Base-by-base conservation (phyloP, 2,888 invertebrate genomes). In the Dyspetes luteomarginatus region DNA sequence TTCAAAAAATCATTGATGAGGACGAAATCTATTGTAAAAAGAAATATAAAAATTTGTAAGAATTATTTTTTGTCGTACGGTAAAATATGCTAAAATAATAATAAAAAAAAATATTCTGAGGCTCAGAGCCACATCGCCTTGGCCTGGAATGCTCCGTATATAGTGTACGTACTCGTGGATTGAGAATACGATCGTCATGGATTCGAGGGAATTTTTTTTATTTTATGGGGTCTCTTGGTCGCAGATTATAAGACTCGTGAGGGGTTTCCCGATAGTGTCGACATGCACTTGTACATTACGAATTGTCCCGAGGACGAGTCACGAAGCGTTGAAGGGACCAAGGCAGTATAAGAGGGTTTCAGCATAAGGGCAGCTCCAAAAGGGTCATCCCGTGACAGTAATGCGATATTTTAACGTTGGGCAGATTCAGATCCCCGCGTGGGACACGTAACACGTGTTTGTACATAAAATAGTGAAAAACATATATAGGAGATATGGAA, bases 361-460 rank as follows among this genome's bases (percentile, higher is more conserved):
- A 50, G 56, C 22, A 19, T 43, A 69, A 76, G 82, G 79, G 56
- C 55, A 65, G 62, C 56, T 81, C 78, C 82, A 83, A 84, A 86
- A 83, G 85, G 86, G 85, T 87, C 86, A 87, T 88, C 84, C 85
- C 84, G 80, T 87, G 84, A 86, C 87, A 82, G 87, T 86, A 88
- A 88, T 88, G 83, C 85, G 86, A 88, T 86, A 86, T 83, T 86
- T 85, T 83, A 85, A 80, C 82, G 82, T 82, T 87, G 82, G 78
- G 80, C 73, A 83, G 80, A 82, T 85, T 82, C 82, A 82, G 83
- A 87, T 86, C 84, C 83, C 83, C 68, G 85, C 74, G 68, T 86
- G 84, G 84, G 85, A 87, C 82, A 84, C 74, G 83, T 82, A 86
- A 87, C 86, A 88, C 85, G 83, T 88, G 86, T 85, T 87, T 82